Conservation (phyloP, 2,797 vertebrate species). For the Tamandua tetradactyla region DNA sequence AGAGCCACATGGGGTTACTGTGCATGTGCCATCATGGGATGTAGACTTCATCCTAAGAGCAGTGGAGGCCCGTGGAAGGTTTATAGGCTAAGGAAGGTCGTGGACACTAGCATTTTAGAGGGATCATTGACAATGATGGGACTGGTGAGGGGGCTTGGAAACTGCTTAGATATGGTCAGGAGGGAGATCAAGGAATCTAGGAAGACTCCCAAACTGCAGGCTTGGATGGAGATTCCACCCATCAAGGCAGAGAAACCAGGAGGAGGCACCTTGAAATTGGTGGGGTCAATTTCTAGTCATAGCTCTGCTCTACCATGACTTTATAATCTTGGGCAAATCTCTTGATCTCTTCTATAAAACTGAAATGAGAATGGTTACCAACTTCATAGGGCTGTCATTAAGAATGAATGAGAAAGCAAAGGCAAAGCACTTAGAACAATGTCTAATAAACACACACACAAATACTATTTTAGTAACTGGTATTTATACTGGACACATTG, state of each 20-base stretch:
- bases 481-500: rapidly evolving
- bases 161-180: neutral
- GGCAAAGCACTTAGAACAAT: rapidly evolving
- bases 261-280: no score
- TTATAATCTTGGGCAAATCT: neutral
- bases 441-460: neutral
- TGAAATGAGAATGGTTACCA: neutral
- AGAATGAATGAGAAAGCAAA: neutral
- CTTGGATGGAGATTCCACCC: no score
- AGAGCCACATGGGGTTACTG: neutral
- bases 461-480: neutral
- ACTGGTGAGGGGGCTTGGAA: neutral
- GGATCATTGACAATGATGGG: neutral
- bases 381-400: no score
- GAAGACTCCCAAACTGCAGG: neutral
- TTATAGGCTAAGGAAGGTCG: rapidly evolving
- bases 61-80: neutral
- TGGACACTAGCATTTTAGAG: neutral
- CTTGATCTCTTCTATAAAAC: neutral
- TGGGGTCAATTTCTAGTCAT: neutral
- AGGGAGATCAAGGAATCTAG: neutral
- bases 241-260: neutral
- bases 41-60: neutral
- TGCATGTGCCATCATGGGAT: neutral
- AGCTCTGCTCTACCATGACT: neutral